Conservation (phyloP, 2,888 invertebrate species). For the Ypsolopha sequella region DNA sequence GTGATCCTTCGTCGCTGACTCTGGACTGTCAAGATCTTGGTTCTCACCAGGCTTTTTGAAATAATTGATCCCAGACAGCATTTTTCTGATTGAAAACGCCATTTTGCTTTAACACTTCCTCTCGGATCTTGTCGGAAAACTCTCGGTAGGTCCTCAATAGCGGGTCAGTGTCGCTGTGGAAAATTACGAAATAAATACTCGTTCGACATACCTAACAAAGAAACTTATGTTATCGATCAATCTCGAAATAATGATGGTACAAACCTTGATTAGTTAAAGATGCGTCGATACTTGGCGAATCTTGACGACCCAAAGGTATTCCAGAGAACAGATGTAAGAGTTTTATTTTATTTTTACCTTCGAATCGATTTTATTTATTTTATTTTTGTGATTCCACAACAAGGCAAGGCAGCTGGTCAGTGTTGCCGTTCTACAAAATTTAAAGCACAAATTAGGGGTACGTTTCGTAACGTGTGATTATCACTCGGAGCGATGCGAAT, state of each 20-base stretch:
- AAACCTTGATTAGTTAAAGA: neutral
- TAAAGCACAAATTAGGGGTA: no score
- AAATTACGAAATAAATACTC: neutral
- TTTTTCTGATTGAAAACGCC: constrained; percentile 59
- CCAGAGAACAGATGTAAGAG: neutral
- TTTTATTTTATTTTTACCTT: neutral
- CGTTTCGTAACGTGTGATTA: no score
- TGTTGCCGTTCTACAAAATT: no score
- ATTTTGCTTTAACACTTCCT: constrained; percentile 19
- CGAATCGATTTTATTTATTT: neutral
- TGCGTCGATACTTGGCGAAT: no score
- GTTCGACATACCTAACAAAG: neutral
- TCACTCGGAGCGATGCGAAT: no score
- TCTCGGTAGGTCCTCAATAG: neutral
- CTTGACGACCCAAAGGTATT: no score
- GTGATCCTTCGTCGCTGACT: constrained; percentile 8
- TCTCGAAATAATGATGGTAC: neutral
- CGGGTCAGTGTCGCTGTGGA: neutral
- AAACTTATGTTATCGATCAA: neutral
- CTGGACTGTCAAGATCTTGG: constrained; percentile 8
- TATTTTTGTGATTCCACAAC: neutral
- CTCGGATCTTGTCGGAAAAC: neutral
- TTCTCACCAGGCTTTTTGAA: constrained; percentile 44
- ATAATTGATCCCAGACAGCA: constrained; percentile 55
- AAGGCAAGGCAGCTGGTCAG: neutral